A percentile compares a stretch with the other conserved stretches of the same genome.
These are phyloP conservation scores for Crenichthys baileyi DNA, from an alignment of 2,797 vertebrate genomes.

Conservation along the genomic window DNA sequence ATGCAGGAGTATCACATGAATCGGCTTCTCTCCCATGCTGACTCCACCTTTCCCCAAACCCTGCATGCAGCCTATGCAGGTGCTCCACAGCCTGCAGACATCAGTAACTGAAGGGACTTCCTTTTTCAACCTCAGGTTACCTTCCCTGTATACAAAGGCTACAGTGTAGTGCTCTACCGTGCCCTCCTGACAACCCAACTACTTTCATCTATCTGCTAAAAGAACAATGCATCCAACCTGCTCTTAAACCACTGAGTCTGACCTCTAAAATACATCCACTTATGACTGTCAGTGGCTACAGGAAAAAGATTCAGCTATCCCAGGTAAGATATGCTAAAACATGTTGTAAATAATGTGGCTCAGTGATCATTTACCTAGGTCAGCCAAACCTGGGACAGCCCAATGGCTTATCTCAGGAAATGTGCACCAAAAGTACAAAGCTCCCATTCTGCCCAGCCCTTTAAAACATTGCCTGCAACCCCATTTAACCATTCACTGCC, in stretches of 20 bases:
- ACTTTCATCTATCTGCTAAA: slow-evolving; percentile 42
- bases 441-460: slow-evolving; percentile 66
- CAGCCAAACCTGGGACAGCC: slow-evolving; percentile 31
- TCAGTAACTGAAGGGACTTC: slow-evolving; percentile 63
- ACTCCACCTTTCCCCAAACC: slow-evolving; percentile 32
- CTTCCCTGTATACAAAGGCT: slow-evolving; percentile 71
- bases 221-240: slow-evolving; percentile 37
- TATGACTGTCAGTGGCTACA: slow-evolving; percentile 1
- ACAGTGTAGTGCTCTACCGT: slow-evolving; percentile 62
- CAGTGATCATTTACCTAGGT: slow-evolving; percentile 57
- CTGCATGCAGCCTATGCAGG: slow-evolving; percentile 52
- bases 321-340: background rate
- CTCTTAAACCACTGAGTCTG: slow-evolving; percentile 4
- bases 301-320: background rate
- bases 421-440: slow-evolving; percentile 70
- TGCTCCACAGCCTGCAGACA: slow-evolving; percentile 57
- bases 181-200: slow-evolving; percentile 44
- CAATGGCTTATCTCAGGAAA: slow-evolving; percentile 66
- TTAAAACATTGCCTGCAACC: slow-evolving; percentile 60
- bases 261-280: slow-evolving; percentile 26
- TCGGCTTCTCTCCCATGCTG: slow-evolving; percentile 32
- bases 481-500: slow-evolving; percentile 66
- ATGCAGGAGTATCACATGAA: slow-evolving; percentile 20
- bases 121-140: slow-evolving; percentile 74
- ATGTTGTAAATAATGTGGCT: slow-evolving; percentile 22